Percentiles rank a stretch among this genome's conserved stretches.
Conservation (phyloP, 2,888 invertebrate genomes). For the Ptilodon capucinus region DNA sequence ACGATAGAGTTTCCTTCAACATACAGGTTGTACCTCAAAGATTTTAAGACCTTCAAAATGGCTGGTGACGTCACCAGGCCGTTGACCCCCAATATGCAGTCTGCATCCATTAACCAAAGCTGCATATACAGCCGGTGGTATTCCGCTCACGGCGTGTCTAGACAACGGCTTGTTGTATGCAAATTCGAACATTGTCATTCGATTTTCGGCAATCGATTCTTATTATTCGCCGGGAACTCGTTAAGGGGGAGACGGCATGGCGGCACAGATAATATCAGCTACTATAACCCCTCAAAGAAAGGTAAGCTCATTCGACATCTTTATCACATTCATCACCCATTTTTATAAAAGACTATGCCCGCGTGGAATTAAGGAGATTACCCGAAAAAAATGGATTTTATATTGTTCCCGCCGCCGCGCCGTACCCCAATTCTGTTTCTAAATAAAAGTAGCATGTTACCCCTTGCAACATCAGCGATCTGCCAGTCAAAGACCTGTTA, state of each 20-base stretch:
- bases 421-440: no score
- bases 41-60: neutral
- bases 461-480: no score
- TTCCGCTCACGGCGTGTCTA: conserved; percentile 64
- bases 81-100: conserved; percentile 25
- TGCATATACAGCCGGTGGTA: conserved; percentile 27
- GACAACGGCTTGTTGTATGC: conserved; percentile 65
- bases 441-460: no score
- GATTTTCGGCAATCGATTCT: conserved; percentile 66
- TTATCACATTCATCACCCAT: no score
- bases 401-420: no score
- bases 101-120: conserved; percentile 39
- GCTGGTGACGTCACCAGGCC: conserved; percentile 13
- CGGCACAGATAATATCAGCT: neutral
- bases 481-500: no score
- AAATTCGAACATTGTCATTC: conserved; percentile 60
- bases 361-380: no score
- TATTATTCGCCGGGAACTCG: conserved; percentile 40
- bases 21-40: neutral
- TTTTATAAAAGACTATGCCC: no score
- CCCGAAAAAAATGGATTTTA: no score
- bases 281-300: no score
- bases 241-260: conserved; percentile 51
- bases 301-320: no score
- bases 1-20: no score